Evolutionary conservation across 2,888 invertebrate genomes (phyloP).

Genomic region (Papilio protenor): DNA sequence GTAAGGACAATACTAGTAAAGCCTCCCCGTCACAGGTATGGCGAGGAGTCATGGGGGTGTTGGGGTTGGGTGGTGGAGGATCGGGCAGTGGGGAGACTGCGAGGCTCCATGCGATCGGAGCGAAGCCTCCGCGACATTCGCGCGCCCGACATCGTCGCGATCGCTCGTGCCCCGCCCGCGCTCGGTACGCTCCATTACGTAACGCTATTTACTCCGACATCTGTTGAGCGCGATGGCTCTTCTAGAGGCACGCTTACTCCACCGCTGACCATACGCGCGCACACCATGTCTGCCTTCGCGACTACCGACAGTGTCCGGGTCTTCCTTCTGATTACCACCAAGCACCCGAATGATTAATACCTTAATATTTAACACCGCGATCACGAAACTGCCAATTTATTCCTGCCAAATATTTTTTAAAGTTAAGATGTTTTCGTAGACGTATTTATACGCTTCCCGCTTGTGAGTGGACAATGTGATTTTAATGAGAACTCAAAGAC

Average conservation of each 20-base stretch:
- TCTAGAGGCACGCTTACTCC: slow-evolving; percentile 74
- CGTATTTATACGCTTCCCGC: slow-evolving; percentile 64
- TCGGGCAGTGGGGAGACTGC: slow-evolving; percentile 46
- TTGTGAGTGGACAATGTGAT: slow-evolving; percentile 56
- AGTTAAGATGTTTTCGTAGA: slow-evolving; percentile 59
- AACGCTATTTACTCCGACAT: slow-evolving; percentile 72
- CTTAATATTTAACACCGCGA: slow-evolving; percentile 60
- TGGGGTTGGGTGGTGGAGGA: slow-evolving; percentile 48
- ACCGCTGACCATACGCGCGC: slow-evolving; percentile 73
- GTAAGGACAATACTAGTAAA: slow-evolving; percentile 53
- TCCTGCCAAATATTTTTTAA: slow-evolving; percentile 56
- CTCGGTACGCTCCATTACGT: slow-evolving; percentile 73
- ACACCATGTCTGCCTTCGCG: slow-evolving; percentile 66
- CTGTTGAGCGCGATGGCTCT: slow-evolving; percentile 74
- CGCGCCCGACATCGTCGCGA: slow-evolving; percentile 72
- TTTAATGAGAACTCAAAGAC: slow-evolving; percentile 57
- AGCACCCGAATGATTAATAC: slow-evolving; percentile 63
- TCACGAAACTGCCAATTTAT: slow-evolving; percentile 60
- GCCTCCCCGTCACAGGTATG: slow-evolving; percentile 52
- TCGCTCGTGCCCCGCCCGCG: slow-evolving; percentile 63
- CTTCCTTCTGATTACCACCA: slow-evolving; percentile 62
- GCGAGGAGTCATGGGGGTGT: slow-evolving; percentile 51
- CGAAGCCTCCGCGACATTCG: slow-evolving; percentile 71
- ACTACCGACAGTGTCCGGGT: slow-evolving; percentile 55
- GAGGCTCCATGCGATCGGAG: slow-evolving; percentile 56